A percentile compares a stretch with the other conserved stretches of the same genome.
Conservation (phyloP, 2,113 vertebrate species). For the Panthera leo region DNA sequence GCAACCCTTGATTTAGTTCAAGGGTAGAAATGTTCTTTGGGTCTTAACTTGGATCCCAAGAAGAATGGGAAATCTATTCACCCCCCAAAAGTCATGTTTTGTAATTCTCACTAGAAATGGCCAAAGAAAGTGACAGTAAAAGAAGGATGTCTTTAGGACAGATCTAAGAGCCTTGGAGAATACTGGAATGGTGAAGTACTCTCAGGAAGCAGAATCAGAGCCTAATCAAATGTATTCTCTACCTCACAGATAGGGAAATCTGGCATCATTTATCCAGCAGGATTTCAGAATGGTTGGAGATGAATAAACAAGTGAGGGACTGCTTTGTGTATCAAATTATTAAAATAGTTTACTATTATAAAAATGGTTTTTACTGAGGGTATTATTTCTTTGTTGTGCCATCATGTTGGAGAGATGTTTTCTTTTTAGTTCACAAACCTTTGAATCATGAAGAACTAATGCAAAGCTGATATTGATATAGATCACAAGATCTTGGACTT, state of each 20-base stretch:
- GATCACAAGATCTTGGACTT: neutral
- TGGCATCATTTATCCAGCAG: neutral
- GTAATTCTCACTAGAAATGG: neutral
- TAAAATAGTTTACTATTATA: neutral
- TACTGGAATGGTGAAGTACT: neutral
- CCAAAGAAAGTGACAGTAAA: neutral
- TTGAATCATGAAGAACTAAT: neutral
- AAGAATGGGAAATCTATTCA: neutral
- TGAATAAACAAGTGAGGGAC: neutral
- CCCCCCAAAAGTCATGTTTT: neutral
- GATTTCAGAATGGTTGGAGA: neutral
- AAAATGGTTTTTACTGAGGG: neutral
- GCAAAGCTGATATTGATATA: neutral
- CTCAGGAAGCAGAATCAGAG: neutral
- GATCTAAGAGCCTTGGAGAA: neutral
- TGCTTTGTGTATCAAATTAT: neutral
- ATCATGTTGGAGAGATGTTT: neutral
- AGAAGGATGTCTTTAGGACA: neutral
- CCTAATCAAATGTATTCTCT: neutral
- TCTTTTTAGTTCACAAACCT: neutral
- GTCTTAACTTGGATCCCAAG: neutral
- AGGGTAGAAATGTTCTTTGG: neutral
- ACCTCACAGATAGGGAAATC: neutral
- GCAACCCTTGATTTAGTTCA: neutral
- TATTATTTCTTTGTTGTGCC: neutral